Evolutionary conservation across 2,888 invertebrate genomes (phyloP).

Genomic region (Harmothoe impar): DNA sequence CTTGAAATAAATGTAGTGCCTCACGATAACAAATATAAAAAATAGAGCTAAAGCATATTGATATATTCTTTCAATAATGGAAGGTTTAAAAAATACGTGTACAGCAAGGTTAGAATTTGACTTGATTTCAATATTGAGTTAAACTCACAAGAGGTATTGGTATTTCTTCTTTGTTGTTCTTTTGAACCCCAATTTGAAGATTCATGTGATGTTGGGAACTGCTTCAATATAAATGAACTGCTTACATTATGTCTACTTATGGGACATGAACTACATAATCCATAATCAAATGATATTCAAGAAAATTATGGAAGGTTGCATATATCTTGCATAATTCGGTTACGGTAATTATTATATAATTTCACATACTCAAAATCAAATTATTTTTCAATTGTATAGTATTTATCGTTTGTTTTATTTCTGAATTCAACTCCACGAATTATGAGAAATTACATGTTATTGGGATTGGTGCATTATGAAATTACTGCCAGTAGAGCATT

Average conservation of each 20-base stretch:
- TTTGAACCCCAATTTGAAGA: background rate
- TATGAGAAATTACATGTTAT: background rate
- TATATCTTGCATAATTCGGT: background rate
- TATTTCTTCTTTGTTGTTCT: background rate
- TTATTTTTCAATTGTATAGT: background rate
- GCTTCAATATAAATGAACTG: background rate
- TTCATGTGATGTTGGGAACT: background rate
- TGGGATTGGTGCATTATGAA: conserved; percentile 24
- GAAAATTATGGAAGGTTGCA: background rate
- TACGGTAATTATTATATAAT: background rate
- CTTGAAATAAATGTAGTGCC: background rate
- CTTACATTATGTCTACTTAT: background rate
- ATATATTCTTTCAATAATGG: no score
- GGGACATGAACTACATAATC: background rate
- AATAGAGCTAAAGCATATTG: no score
- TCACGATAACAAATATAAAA: background rate
- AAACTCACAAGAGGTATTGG: no score
- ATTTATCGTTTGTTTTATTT: background rate
- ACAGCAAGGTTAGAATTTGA: no score
- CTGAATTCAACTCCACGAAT: background rate
- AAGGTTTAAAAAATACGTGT: no score
- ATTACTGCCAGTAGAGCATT: background rate
- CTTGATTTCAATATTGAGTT: no score
- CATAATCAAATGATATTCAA: background rate
- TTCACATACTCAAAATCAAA: background rate